Percentiles rank a stretch among this genome's conserved stretches.
phyloP scores from a whole-genome alignment of 2,113 vertebrate species.

The Microcebus lehilahytsara region DNA sequence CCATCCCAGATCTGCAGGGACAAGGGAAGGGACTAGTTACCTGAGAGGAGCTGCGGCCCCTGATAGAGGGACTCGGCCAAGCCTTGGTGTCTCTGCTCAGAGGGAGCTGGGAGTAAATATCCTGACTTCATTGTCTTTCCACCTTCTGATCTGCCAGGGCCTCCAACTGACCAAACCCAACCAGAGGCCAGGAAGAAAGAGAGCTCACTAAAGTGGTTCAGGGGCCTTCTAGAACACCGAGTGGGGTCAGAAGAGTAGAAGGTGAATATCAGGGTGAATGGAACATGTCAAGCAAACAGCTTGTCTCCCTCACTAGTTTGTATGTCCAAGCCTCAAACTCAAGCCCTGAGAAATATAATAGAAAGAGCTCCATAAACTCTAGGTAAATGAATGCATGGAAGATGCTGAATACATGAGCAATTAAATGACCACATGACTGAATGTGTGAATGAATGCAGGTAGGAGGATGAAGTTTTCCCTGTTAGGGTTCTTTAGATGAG shows the following conservation, averaged over 20 bases:
- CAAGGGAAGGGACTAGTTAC: neutral
- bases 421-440: conserved; percentile 18
- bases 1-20: neutral
- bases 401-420: neutral
- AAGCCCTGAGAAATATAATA: neutral
- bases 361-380: neutral
- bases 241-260: neutral
- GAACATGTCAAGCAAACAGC: neutral
- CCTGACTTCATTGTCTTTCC: neutral
- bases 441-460: conserved; percentile 5
- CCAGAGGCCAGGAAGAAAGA: neutral
- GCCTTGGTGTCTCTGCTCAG: neutral
- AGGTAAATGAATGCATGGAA: neutral
- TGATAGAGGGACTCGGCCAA: neutral
- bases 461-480: conserved; percentile 1
- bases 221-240: neutral
- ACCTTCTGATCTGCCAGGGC: neutral
- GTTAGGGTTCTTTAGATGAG: conserved; percentile 16
- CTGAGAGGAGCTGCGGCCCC: neutral
- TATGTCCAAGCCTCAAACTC: neutral
- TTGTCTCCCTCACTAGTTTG: neutral
- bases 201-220: neutral
- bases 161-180: neutral
- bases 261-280: neutral
- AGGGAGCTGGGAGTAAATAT: neutral